phyloP scores from a whole-genome alignment of 1,140 invertebrate species.

The Drosophila kohkoa region DNA sequence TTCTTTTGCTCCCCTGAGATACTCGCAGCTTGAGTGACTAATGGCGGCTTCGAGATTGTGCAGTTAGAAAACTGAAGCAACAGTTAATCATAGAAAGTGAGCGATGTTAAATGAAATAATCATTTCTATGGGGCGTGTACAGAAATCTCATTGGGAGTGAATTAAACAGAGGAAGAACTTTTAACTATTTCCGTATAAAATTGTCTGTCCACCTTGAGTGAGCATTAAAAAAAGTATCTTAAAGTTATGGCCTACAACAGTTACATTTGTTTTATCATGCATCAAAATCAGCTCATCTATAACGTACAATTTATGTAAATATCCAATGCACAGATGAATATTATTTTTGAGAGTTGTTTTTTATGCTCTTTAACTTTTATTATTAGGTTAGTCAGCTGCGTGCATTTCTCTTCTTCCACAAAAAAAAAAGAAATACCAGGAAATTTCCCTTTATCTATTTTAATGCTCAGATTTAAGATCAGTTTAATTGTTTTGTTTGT shows the following conservation, averaged over 20 bases:
- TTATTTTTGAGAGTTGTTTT: constrained; percentile 40
- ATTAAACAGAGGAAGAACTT: constrained; percentile 2
- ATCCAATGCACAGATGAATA: constrained; percentile 49
- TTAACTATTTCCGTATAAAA: not conserved
- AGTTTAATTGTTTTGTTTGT: constrained; percentile 68
- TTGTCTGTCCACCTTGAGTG: not conserved
- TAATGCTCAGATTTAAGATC: constrained; percentile 77
- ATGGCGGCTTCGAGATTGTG: constrained; percentile 58
- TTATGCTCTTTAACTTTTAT: constrained; percentile 79
- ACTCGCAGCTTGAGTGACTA: constrained; percentile 54
- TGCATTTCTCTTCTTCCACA: constrained; percentile 47
- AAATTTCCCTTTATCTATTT: constrained; percentile 80
- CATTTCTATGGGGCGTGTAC: constrained; percentile 62
- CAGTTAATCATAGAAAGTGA: constrained; percentile 57
- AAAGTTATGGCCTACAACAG: constrained; percentile 9
- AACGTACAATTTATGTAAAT: constrained; percentile 37
- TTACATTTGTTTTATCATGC: constrained; percentile 32
- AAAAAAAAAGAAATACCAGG: constrained; percentile 24
- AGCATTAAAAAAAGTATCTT: not conserved
- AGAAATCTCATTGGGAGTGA: constrained; percentile 56
- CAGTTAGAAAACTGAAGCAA: constrained; percentile 67
- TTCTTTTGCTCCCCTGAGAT: constrained; percentile 38
- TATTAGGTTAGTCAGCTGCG: constrained; percentile 42
- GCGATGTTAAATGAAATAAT: constrained; percentile 37
- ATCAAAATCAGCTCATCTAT: constrained; percentile 34